Evolutionary conservation across 2,113 vertebrate species (phyloP).

Genomic region (Percina caprodes): DNA sequence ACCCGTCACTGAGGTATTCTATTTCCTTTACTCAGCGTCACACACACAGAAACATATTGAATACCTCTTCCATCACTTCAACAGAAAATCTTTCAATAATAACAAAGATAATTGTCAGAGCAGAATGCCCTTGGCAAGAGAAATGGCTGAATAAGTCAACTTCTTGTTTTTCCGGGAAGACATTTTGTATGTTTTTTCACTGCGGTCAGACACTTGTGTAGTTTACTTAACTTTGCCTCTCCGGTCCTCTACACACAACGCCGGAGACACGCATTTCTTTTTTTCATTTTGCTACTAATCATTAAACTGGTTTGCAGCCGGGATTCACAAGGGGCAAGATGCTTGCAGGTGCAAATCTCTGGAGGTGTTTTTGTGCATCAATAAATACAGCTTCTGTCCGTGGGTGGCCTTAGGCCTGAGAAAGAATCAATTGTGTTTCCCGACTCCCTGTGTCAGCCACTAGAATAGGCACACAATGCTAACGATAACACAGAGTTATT

Average conservation of each 20-base stretch:
- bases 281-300: constrained; percentile 60
- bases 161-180: constrained; percentile 33
- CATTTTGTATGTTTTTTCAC: constrained; percentile 14
- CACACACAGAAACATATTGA: constrained; percentile 60
- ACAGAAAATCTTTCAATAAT: constrained; percentile 74
- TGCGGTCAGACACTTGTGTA: constrained; percentile 38
- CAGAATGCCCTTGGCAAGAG: constrained; percentile 34
- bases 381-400: constrained; percentile 65
- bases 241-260: constrained; percentile 19
- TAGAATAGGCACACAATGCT: constrained; percentile 21
- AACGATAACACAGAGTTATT: constrained; percentile 42
- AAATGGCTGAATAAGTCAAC: constrained; percentile 38
- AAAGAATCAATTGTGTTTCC: constrained; percentile 72
- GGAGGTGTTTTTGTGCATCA: constrained; percentile 71
- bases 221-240: constrained; percentile 40
- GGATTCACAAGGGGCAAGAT: constrained; percentile 31
- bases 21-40: constrained; percentile 71
- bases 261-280: constrained; percentile 21
- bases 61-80: constrained; percentile 67
- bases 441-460: constrained; percentile 26
- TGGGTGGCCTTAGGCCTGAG: constrained; percentile 60
- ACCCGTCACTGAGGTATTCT: constrained; percentile 66
- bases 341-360: constrained; percentile 62
- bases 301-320: constrained; percentile 40
- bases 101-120: constrained; percentile 42